Base-by-base conservation (phyloP, 2,888 invertebrate genomes). In the Caenorhabditis wallacei region DNA sequence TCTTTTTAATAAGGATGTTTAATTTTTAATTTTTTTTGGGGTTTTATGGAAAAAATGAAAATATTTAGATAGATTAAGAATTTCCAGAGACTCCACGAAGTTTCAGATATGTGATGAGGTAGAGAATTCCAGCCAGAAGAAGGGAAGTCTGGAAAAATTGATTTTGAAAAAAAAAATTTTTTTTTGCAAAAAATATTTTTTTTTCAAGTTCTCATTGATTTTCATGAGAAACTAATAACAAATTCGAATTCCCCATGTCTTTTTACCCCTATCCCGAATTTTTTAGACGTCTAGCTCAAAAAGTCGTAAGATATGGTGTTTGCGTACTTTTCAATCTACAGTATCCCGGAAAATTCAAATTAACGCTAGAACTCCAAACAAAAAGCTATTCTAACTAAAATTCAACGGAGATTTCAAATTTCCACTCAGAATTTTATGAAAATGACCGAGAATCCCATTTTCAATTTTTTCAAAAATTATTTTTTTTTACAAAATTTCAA, bases 41-140 rank as follows among this genome's bases (percentile, higher is more conserved):
- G n/a, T n/a, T n/a, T n/a, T n/a, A n/a, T n/a, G n/a, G n/a, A n/a
- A n/a, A 8, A 30, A 30, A 30, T 30, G 30, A 30, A n/a, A n/a
- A 30, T 30, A 8, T 30, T 30, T 30, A 30, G 30, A n/a, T n/a
- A n/a, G n/a, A n/a, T n/a, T n/a, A n/a, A n/a, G n/a, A n/a, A n/a
- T n/a, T 43, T 10, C 11, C 43, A 2, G 43, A 43, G 11, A 13
- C 57, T 1, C 26, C 43, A 18, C 61, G 76, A 11, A 84, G 56
- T 53, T 80, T 80, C 35, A 84, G 69, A 72, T 69, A 84, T 11
- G 80, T 84, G 76, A 84, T 72, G 2, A 76, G 46, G 64, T 72
- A 84, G 18, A 84, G 80, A 1, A 80, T 63, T 4, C 71, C 80
- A 35, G 75, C 68, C 51, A 84, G 43, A 13, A 84, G 68, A 11